Base-by-base conservation (phyloP, 2,888 invertebrate species). In the Geophilus truncorum region DNA sequence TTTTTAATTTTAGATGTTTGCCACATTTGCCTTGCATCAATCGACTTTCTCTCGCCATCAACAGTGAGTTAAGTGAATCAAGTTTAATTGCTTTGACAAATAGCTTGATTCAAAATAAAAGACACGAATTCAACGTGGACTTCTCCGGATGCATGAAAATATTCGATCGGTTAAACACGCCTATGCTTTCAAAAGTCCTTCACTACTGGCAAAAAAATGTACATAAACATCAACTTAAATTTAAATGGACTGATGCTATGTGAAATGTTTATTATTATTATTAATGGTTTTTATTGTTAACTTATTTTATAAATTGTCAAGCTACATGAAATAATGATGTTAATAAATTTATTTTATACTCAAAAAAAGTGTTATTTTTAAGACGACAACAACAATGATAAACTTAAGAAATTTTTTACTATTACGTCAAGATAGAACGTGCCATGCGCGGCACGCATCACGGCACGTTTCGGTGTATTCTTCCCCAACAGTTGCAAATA, bases 141-240 rank as follows among this genome's bases (percentile, higher is more conserved):
- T 70, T 70, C 28, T 70, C 70, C 28, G 70, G 70, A 0, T 70
- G 70, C 25, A n/a, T 70, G 70, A 70, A 70, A 70, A 70, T 70
- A 28, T 0, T 70, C 12, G 12, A n/a, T 70, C 70, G 70, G 10
- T 70, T 70, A 28, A 70, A 28, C 15, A 70, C 25, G 23, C 28
- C 70, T 4, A 15, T 70, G 70, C 70, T 70, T n/a, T 25, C 25
- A 9, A 70, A 28, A 12, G 70, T 23, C 15, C 70, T 70, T 70
- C 25, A 70, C 25, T 70, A 15, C 28, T 70, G 70, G 70, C 70
- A 28, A 18, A 51, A n/a, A 7, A 51, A 51, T 51, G 1, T 51
- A 4, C 70, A 28, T 10, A 70, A 70, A 70, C 12, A 70, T 70
- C 23, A 70, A 70, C 70, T 70, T 23, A 70, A 70, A 12, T 70